Conservation (phyloP, 2,113 vertebrate species). For the Platichthys flesus region DNA sequence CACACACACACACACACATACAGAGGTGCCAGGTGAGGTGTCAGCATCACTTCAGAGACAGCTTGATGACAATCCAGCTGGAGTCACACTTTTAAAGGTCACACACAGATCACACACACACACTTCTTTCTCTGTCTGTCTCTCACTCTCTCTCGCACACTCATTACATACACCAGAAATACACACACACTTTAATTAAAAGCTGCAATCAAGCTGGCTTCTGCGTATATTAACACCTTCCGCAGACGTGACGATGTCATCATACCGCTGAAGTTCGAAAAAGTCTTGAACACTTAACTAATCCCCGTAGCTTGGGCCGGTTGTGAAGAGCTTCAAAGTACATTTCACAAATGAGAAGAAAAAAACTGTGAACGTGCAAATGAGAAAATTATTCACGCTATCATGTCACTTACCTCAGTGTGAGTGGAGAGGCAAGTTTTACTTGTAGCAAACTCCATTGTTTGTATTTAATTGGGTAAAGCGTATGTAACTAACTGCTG, state of each 20-base stretch:
- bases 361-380: slow-evolving; percentile 31
- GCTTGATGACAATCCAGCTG: slow-evolving; percentile 76
- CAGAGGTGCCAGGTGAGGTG: slow-evolving; percentile 59
- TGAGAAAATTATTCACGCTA: slow-evolving; percentile 31
- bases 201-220: slow-evolving; percentile 71
- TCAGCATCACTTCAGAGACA: slow-evolving; percentile 74
- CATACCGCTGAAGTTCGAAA: slow-evolving; percentile 54
- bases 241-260: slow-evolving; percentile 66
- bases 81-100: slow-evolving; percentile 81
- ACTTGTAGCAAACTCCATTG: neutral
- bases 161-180: slow-evolving; percentile 17
- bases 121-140: slow-evolving; percentile 32
- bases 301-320: slow-evolving; percentile 23
- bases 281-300: slow-evolving; percentile 51
- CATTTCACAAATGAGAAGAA: slow-evolving; percentile 2
- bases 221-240: slow-evolving; percentile 79
- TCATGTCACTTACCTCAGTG: slow-evolving; percentile 30
- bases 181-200: slow-evolving; percentile 76
- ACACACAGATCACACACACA: slow-evolving; percentile 37
- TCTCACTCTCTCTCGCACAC: slow-evolving; percentile 17
- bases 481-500: neutral
- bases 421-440: neutral
- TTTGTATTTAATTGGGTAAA: slow-evolving; percentile 18
- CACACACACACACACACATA: slow-evolving; percentile 12
- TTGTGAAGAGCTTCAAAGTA: slow-evolving; percentile 32